Percentiles rank a stretch among this genome's conserved stretches.
phyloP scores from a whole-genome alignment of 2,888 invertebrate genomes.

The Hirtodrosophila duncani region DNA sequence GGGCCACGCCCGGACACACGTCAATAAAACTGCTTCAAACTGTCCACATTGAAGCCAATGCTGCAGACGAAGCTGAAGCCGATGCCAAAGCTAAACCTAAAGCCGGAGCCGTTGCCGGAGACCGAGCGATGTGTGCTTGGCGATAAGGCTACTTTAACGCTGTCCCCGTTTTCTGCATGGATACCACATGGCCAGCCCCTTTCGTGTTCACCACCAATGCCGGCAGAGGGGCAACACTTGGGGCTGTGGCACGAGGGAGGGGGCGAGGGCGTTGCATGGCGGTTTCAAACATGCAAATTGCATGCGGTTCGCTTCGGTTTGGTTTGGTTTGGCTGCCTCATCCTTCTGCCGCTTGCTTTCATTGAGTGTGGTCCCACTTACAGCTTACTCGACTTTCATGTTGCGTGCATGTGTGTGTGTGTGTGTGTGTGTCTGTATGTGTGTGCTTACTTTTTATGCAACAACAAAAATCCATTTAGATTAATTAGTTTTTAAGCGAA shows the following conservation, averaged over 20 bases:
- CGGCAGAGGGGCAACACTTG: slow-evolving; percentile 21
- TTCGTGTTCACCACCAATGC: slow-evolving; percentile 60
- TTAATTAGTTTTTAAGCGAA: slow-evolving; percentile 69
- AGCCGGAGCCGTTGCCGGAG: slow-evolving; percentile 49
- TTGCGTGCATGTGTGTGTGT: slow-evolving; percentile 20
- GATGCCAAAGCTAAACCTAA: slow-evolving; percentile 14
- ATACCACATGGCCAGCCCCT: slow-evolving; percentile 62
- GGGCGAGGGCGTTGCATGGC: slow-evolving; percentile 50
- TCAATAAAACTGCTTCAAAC: slow-evolving; percentile 69
- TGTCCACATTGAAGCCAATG: slow-evolving; percentile 58
- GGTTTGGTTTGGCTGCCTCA: slow-evolving; percentile 49
- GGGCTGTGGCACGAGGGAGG: neutral
- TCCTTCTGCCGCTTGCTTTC: slow-evolving; percentile 44
- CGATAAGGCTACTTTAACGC: slow-evolving; percentile 69
- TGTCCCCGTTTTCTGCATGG: slow-evolving; percentile 66
- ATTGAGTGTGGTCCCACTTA: slow-evolving; percentile 65
- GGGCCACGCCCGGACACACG: slow-evolving; percentile 65
- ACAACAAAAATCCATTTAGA: slow-evolving; percentile 68
- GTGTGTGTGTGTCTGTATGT: slow-evolving; percentile 6
- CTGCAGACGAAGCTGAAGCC: slow-evolving; percentile 4
- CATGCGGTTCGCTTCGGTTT: slow-evolving; percentile 68
- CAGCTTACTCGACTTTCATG: slow-evolving; percentile 54
- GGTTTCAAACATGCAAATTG: slow-evolving; percentile 70
- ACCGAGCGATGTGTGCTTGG: slow-evolving; percentile 37
- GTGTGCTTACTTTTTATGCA: slow-evolving; percentile 43